Percentiles rank a stretch among this genome's conserved stretches.
phyloP scores from a whole-genome alignment of 1,140 invertebrate genomes.

The Odontomachus brunneus region DNA sequence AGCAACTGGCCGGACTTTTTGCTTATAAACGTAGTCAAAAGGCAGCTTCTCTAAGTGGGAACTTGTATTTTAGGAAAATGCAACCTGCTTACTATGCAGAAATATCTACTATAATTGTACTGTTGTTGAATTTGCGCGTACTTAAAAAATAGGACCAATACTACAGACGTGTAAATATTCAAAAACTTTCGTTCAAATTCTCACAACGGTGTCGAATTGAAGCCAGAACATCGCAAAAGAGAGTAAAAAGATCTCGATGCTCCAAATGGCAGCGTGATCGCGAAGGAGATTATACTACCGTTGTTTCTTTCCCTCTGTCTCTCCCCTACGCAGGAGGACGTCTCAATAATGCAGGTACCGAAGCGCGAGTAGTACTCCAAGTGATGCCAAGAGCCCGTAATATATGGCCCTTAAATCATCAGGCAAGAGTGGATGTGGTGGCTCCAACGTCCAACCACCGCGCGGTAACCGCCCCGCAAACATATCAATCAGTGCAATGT shows the following conservation, averaged over 20 bases:
- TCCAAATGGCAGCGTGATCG: not conserved
- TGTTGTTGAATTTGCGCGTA: too few species aligned
- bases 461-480: constrained; percentile 81
- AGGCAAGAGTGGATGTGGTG: constrained; percentile 77
- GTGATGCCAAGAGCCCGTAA: constrained; percentile 76
- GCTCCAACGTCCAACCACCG: constrained; percentile 79
- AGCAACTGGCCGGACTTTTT: constrained; percentile 31
- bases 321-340: constrained; percentile 74
- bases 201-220: not conserved
- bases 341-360: constrained; percentile 81
- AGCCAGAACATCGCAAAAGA: not conserved
- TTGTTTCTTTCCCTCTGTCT: constrained; percentile 51
- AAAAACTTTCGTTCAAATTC: not conserved
- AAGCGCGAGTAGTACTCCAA: constrained; percentile 71
- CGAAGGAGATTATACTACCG: constrained; percentile 5
- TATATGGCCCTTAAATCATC: constrained; percentile 84
- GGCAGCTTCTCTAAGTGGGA: not conserved
- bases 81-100: too few species aligned
- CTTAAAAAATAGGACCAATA: too few species aligned
- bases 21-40: not conserved
- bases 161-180: too few species aligned
- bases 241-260: not conserved
- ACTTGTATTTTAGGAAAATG: not conserved
- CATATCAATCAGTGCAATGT: constrained; percentile 81
- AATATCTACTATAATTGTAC: too few species aligned